These are phyloP conservation scores for Leptodactylus fuscus DNA, from an alignment of 2,113 vertebrate species.

Conservation along the genomic window DNA sequence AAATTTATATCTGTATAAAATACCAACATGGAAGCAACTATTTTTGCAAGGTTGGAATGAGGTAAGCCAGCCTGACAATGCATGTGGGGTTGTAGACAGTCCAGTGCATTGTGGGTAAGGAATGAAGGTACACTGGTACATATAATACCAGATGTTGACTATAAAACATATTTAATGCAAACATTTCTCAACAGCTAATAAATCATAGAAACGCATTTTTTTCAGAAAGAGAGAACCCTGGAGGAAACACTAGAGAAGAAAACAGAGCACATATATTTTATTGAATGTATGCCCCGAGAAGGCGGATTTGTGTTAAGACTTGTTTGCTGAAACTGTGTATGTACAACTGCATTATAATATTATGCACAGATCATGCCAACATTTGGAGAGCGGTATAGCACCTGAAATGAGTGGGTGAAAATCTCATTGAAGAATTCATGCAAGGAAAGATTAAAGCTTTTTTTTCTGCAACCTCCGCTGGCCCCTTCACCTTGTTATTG, in stretches of 20 bases:
- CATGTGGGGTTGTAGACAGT: background rate
- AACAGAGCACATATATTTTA: constrained; percentile 41
- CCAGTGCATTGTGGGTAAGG: constrained; percentile 36
- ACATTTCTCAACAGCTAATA: constrained; percentile 59
- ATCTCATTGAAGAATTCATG: background rate
- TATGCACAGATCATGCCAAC: constrained; percentile 46
- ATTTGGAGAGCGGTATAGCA: constrained; percentile 11
- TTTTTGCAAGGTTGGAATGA: constrained; percentile 47
- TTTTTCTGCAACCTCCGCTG: background rate
- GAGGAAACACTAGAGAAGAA: constrained; percentile 31
- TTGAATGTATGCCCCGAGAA: constrained; percentile 48
- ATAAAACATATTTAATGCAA: constrained; percentile 58
- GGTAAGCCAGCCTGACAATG: constrained; percentile 22
- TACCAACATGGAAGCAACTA: constrained; percentile 23
- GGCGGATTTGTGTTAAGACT: constrained; percentile 43
- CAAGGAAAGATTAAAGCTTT: background rate
- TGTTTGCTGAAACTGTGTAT: constrained; percentile 41
- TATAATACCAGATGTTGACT: constrained; percentile 57
- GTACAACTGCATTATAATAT: constrained; percentile 33
- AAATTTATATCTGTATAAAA: constrained; percentile 41
- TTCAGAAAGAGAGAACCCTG: constrained; percentile 33
- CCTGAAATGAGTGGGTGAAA: constrained; percentile 39
- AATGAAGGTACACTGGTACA: constrained; percentile 54
- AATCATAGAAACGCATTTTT: constrained; percentile 49
- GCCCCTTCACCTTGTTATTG: background rate